These are phyloP conservation scores for Sapayoa aenigma DNA, from an alignment of 2,113 vertebrate species.

Conservation along the genomic window DNA sequence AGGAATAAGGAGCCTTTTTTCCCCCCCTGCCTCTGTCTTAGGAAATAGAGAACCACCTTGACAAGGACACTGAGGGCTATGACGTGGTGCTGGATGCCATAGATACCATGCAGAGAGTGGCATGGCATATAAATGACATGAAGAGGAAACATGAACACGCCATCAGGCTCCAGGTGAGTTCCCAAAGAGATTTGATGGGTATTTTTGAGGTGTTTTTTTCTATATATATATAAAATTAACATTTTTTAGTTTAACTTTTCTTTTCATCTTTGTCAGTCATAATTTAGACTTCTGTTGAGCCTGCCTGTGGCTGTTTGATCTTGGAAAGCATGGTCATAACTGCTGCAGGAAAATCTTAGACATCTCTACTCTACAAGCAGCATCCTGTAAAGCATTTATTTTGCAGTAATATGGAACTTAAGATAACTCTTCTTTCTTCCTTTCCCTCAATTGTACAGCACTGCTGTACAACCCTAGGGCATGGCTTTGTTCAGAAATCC, in stretches of 20 bases:
- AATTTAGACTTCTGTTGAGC: neutral
- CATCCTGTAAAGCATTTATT: constrained; percentile 50
- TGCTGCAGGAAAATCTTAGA: constrained; percentile 42
- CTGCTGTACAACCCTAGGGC: constrained; percentile 29
- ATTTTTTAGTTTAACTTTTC: constrained; percentile 19
- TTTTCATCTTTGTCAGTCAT: constrained; percentile 31
- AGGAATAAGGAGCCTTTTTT: neutral
- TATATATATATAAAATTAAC: neutral
- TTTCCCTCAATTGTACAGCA: constrained; percentile 14
- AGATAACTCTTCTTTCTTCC: constrained; percentile 50
- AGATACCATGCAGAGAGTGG: constrained; percentile 97
- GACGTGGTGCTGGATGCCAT: constrained; percentile 96
- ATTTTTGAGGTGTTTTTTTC: neutral
- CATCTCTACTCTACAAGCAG: constrained; percentile 25
- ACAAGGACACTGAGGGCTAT: constrained; percentile 92
- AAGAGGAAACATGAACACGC: constrained; percentile 97
- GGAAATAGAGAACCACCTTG: constrained; percentile 97
- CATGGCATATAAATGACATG: constrained; percentile 99
- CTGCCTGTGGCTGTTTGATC: constrained; percentile 11
- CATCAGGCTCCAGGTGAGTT: constrained; percentile 86
- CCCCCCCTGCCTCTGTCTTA: constrained; percentile 9
- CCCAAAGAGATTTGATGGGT: neutral
- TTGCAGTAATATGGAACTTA: constrained; percentile 26
- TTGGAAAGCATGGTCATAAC: neutral
- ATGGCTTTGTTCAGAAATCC: constrained; percentile 50